Evolutionary conservation across 2,797 vertebrate species (phyloP).

Genomic region (Forpus xanthops): DNA sequence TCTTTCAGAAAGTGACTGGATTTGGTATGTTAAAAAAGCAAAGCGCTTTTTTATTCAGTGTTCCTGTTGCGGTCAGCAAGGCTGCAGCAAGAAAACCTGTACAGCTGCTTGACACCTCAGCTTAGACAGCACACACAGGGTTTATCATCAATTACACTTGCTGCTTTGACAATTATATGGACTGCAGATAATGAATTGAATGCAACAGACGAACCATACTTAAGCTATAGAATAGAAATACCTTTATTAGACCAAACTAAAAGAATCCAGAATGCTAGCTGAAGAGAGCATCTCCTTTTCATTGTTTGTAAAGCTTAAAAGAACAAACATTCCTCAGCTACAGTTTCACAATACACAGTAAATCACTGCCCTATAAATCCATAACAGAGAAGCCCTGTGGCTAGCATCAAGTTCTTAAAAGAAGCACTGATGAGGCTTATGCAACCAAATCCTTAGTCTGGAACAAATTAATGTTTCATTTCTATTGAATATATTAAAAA

Average conservation of each 20-base stretch:
- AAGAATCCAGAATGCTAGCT: not conserved
- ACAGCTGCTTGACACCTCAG: not conserved
- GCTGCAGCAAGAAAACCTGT: not conserved
- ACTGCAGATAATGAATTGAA: not conserved
- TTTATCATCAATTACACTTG: not conserved
- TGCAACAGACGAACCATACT: not conserved
- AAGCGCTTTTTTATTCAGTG: not conserved
- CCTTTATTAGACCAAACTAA: not conserved
- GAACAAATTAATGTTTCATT: conserved; percentile 8
- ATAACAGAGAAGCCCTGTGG: not conserved
- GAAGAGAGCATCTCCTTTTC: not conserved
- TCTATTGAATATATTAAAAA: not conserved
- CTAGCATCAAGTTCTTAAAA: not conserved
- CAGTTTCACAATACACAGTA: not conserved
- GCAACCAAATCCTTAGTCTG: not conserved
- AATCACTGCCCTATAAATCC: conserved; percentile 11
- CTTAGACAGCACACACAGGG: not conserved
- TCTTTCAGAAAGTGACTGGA: not conserved
- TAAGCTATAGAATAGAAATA: not conserved
- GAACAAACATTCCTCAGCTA: not conserved
- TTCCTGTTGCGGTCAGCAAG: not conserved
- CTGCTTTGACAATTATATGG: not conserved
- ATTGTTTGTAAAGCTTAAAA: not conserved
- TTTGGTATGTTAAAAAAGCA: not conserved
- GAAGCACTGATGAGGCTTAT: not conserved